Percentiles rank a stretch among this genome's conserved stretches.
Conservation (phyloP, 2,888 invertebrate species). For the Amaurobius ferox region DNA sequence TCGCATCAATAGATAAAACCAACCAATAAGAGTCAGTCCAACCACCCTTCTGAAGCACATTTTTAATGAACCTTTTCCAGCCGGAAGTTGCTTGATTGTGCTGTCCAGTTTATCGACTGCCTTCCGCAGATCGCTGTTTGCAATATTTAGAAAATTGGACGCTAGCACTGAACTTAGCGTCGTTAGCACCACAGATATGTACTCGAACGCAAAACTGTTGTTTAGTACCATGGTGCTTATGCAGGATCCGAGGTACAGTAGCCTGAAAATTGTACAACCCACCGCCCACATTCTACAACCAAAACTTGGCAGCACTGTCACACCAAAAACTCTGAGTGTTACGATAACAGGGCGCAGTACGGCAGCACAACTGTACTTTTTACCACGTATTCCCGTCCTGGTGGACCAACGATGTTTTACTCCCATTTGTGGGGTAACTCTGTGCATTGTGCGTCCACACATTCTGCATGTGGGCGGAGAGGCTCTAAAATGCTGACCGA, state of each 20-base stretch:
- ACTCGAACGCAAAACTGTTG: constrained; percentile 62
- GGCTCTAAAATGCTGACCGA: constrained; percentile 22
- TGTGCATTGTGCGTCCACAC: constrained; percentile 43
- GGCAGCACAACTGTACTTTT: constrained; percentile 48
- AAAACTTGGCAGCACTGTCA: constrained; percentile 36
- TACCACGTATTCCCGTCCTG: constrained; percentile 4
- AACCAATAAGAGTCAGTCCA: constrained; percentile 50
- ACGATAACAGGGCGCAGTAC: constrained; percentile 55
- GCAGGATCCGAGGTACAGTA: constrained; percentile 56
- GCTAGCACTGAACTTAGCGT: constrained; percentile 52
- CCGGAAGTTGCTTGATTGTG: constrained; percentile 53
- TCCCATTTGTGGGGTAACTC: constrained; percentile 38
- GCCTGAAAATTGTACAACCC: constrained; percentile 35
- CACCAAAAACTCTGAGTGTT: constrained; percentile 46
- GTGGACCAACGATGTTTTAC: constrained; percentile 24
- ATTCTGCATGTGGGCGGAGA: constrained; percentile 33
- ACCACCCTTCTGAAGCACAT: constrained; percentile 42
- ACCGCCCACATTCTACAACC: constrained; percentile 59
- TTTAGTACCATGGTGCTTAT: constrained; percentile 61
- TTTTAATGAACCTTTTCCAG: constrained; percentile 39
- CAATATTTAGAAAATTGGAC: constrained; percentile 37
- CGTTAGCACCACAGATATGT: constrained; percentile 66
- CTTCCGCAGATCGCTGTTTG: constrained; percentile 33
- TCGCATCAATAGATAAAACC: constrained; percentile 52
- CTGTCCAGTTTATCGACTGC: constrained; percentile 53